Evolutionary conservation across 2,888 invertebrate genomes (phyloP), one percentile per base, ranked within the genome.

Genomic region (Dastarcus helophoroides): DNA sequence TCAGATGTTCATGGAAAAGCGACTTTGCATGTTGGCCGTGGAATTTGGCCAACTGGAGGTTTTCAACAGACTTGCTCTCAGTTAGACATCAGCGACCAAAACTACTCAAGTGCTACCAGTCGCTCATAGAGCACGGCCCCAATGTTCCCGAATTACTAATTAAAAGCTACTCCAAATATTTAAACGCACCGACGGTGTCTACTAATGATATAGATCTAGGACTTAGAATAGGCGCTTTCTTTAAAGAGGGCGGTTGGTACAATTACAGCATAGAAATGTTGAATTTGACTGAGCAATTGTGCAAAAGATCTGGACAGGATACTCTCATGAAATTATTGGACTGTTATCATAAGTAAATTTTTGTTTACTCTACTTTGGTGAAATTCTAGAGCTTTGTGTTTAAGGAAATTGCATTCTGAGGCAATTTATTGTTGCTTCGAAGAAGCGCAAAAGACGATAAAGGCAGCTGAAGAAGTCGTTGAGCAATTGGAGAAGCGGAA

Each of bases 191-290:
- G 19, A 29, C 31, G 13, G 42, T 42, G 14, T 39, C 41, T 14
- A 14, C 13, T 2, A 43, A 39, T 19, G 34, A 47, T 7, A 54
- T 58, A 22, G 53, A 54, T 32, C 30, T 51, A n/a, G 60, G 61
- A 5, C 39, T 60, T 23, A 47, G 46, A 35, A 39, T 60, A 9
- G 84, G 83, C 35, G 72, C 73, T 37, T 93, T 93, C 63, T 71
- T 91, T 3, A 80, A 79, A 53, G 91, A 91, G 54, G 84, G 85
- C 1, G 90, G 90, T 1, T 89, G 88, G 84, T 81, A 81, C 56
- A 66, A 68, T 39, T 80, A 84, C 52, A 80, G 84, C 38, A 77
- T 82, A 51, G 65, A 70, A 24, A 75, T 90, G 31, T 63, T 89
- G 41, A 58, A 71, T 22, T 64, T 72, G 6, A 82, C 83, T 46